These are phyloP conservation scores for Danaus chrysippus DNA, from an alignment of 2,888 invertebrate genomes.

Conservation along the genomic window DNA sequence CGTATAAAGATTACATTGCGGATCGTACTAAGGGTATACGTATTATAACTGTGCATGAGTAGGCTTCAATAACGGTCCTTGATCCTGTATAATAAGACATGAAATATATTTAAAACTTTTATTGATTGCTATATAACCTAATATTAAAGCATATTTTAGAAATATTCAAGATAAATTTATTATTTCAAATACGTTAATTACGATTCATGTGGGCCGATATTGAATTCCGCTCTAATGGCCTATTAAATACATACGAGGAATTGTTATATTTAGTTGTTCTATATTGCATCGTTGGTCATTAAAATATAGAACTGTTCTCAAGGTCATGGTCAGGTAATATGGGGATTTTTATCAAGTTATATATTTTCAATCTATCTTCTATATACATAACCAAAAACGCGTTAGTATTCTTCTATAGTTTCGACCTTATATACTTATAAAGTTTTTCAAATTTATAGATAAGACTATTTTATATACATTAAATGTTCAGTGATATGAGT, in stretches of 20 bases:
- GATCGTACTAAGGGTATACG: background rate
- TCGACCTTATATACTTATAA: too few relatives aligned
- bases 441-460: too few relatives aligned
- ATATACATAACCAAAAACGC: too few relatives aligned
- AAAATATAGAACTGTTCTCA: background rate
- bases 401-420: too few relatives aligned
- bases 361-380: too few relatives aligned
- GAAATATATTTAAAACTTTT: too few relatives aligned
- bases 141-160: too few relatives aligned
- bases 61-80: conserved; percentile 23
- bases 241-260: background rate
- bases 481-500: too few relatives aligned
- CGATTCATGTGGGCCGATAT: background rate
- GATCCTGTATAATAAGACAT: conserved; percentile 17
- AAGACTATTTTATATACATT: too few relatives aligned
- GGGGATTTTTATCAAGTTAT: background rate
- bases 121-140: too few relatives aligned
- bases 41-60: background rate
- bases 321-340: background rate
- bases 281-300: background rate
- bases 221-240: conserved; percentile 13
- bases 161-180: background rate
- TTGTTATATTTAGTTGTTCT: too few relatives aligned
- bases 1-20: too few relatives aligned
- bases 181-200: conserved; percentile 9